phyloP scores from a whole-genome alignment of 2,888 invertebrate species.

The Cephus runcator region DNA sequence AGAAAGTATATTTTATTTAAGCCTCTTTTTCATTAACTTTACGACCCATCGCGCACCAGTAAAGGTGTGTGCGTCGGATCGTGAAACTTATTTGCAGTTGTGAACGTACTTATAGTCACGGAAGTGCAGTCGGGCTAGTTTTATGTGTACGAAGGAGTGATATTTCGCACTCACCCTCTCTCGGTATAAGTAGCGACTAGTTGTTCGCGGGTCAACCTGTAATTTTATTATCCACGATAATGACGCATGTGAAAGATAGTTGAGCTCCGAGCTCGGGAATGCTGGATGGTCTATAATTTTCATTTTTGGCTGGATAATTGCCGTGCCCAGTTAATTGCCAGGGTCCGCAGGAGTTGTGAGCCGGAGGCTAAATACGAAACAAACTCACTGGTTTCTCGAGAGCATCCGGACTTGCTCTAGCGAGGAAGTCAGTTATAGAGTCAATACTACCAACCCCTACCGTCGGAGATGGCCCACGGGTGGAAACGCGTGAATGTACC shows the following conservation, averaged over 20 bases:
- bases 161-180: not conserved
- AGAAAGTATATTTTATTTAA: not conserved
- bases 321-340: conserved; percentile 51
- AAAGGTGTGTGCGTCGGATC: not conserved
- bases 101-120: not conserved
- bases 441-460: not conserved
- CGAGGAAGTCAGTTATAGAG: not conserved
- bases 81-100: not conserved
- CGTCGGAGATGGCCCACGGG: not conserved
- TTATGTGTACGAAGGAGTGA: not conserved
- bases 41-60: not conserved
- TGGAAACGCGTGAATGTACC: not conserved
- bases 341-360: conserved; percentile 23
- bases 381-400: not conserved
- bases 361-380: conserved; percentile 28
- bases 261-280: conserved; percentile 15
- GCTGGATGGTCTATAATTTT: conserved; percentile 51
- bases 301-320: conserved; percentile 55
- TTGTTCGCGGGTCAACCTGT: conserved; percentile 5
- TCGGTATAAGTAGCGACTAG: not conserved
- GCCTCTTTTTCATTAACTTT: not conserved
- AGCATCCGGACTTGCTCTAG: not conserved
- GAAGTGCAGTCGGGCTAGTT: not conserved
- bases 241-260: conserved; percentile 13
- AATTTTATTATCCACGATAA: conserved; percentile 7